phyloP scores from a whole-genome alignment of 2,113 vertebrate genomes.

The Pogona vitticeps region DNA sequence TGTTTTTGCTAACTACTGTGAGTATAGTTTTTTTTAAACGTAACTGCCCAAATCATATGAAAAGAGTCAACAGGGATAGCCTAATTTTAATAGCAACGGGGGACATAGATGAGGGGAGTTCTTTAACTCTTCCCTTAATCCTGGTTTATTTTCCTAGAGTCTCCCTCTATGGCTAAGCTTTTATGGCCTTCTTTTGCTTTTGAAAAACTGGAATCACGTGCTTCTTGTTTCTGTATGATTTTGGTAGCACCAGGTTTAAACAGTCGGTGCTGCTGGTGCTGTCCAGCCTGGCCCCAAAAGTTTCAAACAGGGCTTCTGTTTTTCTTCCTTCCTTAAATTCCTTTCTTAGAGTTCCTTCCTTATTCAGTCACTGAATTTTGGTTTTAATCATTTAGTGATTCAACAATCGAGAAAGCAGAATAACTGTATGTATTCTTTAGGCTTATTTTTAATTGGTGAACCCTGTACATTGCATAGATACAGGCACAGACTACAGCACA shows the following conservation, averaged over 20 bases:
- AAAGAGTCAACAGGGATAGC: not conserved
- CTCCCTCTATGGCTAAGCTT: not conserved
- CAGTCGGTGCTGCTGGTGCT: not conserved
- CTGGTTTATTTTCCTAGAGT: not conserved
- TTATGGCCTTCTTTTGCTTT: not conserved
- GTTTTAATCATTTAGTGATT: conserved; percentile 28
- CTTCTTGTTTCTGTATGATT: not conserved
- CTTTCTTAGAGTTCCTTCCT: no score
- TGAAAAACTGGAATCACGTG: not conserved
- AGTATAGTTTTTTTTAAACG: not conserved
- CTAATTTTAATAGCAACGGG: not conserved
- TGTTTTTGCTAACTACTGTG: not conserved
- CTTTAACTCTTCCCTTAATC: not conserved
- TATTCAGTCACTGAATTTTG: not conserved
- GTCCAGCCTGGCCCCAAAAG: not conserved
- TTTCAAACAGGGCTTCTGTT: not conserved
- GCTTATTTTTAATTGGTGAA: conserved; percentile 3
- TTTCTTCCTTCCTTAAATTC: not conserved
- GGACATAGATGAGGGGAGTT: not conserved
- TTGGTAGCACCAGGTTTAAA: not conserved
- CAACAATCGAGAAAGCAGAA: conserved; percentile 11
- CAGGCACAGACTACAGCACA: not conserved
- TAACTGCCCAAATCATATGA: no score
- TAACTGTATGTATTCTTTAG: conserved; percentile 1
- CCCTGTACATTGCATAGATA: not conserved